Percentiles rank a stretch among this genome's conserved stretches.
phyloP scores from a whole-genome alignment of 2,113 vertebrate species.

The Toxotes chatareus region DNA sequence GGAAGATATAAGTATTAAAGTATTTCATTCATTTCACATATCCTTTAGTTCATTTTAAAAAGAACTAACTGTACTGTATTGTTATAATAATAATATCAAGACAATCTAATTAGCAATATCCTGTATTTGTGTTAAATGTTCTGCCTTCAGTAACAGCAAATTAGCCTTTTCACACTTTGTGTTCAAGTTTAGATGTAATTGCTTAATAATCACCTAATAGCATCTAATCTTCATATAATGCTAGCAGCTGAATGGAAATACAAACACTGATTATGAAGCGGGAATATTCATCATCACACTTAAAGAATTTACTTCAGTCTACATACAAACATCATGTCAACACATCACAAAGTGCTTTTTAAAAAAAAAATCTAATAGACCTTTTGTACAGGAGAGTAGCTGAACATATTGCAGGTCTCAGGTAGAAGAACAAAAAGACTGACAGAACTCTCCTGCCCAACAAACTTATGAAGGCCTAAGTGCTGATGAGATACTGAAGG shows the following conservation, averaged over 20 bases:
- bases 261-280: too few relatives aligned
- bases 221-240: neutral
- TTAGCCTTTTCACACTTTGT: neutral
- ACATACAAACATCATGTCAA: too few relatives aligned
- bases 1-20: too few relatives aligned
- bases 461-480: neutral
- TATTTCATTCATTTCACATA: too few relatives aligned
- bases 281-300: too few relatives aligned
- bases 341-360: neutral
- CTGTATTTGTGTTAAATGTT: too few relatives aligned
- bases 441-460: neutral
- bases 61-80: too few relatives aligned
- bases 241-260: too few relatives aligned
- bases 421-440: neutral
- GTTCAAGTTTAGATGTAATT: neutral
- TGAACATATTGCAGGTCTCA: neutral
- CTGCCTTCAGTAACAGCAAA: neutral
- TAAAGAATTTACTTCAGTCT: too few relatives aligned
- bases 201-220: neutral
- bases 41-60: too few relatives aligned
- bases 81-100: too few relatives aligned
- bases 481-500: constrained; percentile 40
- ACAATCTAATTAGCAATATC: too few relatives aligned
- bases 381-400: neutral
- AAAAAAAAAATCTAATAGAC: neutral